Evolutionary conservation across 2,113 vertebrate genomes (phyloP).

Genomic region (Pluvialis apricaria): DNA sequence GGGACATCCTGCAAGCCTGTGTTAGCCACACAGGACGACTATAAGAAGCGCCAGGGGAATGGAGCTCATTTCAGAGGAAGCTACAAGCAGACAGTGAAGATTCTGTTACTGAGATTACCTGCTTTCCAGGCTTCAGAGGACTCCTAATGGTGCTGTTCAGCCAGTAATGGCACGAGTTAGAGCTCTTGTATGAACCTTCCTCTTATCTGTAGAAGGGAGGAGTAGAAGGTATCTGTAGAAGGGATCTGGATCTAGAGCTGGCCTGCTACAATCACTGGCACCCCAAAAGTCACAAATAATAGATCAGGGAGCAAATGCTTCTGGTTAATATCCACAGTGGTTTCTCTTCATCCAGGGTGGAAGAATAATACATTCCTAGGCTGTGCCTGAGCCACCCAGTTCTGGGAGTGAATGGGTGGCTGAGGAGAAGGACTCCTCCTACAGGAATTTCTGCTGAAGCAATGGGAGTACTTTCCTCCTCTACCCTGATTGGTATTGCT

Average conservation of each 20-base stretch:
- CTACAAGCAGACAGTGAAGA: background rate
- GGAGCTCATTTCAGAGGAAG: background rate
- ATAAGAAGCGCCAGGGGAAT: background rate
- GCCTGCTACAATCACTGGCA: background rate
- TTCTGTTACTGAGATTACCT: background rate
- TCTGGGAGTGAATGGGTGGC: background rate
- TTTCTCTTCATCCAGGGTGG: background rate
- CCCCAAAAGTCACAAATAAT: background rate
- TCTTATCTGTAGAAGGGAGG: background rate
- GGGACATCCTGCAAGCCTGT: background rate
- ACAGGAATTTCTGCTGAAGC: background rate
- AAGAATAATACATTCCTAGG: background rate
- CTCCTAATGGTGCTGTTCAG: background rate
- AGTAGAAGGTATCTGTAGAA: background rate
- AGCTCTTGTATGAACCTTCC: background rate
- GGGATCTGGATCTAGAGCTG: background rate
- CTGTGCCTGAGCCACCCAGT: background rate
- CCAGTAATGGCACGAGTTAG: background rate
- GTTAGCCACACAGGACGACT: background rate
- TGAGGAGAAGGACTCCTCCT: background rate
- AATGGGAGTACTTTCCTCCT: background rate
- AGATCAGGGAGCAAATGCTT: background rate
- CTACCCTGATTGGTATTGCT: background rate
- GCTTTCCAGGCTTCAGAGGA: constrained; percentile 2
- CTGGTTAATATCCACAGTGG: background rate